A percentile compares a stretch with the other conserved stretches of the same genome.
phyloP scores from a whole-genome alignment of 1,140 invertebrate genomes.

The Drosophila sucinea region DNA sequence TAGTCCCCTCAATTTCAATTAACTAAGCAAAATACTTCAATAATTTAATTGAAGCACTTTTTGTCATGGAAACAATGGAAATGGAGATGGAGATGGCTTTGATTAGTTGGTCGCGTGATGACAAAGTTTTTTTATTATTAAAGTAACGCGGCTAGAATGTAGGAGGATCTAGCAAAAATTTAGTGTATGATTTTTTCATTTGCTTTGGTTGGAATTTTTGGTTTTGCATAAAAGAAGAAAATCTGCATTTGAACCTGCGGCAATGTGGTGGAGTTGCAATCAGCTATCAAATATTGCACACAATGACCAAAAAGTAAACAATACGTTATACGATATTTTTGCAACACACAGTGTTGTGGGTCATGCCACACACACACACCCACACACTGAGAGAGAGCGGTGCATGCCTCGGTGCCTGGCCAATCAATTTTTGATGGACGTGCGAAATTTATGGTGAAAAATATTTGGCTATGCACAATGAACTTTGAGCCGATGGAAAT shows the following conservation, averaged over 20 bases:
- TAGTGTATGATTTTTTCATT: neutral
- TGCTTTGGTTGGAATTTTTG: neutral
- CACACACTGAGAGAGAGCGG: neutral
- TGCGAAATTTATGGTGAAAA: conserved; percentile 81
- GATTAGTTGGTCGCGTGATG: too few species aligned
- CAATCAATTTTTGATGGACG: conserved; percentile 81
- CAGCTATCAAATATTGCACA: conserved; percentile 9
- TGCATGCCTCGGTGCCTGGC: conserved; percentile 55
- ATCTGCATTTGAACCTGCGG: conserved; percentile 4
- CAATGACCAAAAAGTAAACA: conserved; percentile 12
- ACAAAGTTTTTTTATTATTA: neutral
- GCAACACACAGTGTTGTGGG: conserved; percentile 31
- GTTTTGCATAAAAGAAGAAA: neutral
- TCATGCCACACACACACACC: neutral
- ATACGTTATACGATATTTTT: conserved; percentile 33
- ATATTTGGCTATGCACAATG: conserved; percentile 81
- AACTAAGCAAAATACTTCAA: too few species aligned
- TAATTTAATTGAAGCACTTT: too few species aligned
- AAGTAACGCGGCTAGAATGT: neutral
- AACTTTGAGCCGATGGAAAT: conserved; percentile 37
- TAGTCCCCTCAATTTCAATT: too few species aligned
- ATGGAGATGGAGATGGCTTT: too few species aligned
- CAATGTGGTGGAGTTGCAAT: conserved; percentile 11
- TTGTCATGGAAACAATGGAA: too few species aligned
- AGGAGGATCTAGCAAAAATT: neutral